phyloP scores from a whole-genome alignment of 2,113 vertebrate genomes.

The Oncorhynchus keta region DNA sequence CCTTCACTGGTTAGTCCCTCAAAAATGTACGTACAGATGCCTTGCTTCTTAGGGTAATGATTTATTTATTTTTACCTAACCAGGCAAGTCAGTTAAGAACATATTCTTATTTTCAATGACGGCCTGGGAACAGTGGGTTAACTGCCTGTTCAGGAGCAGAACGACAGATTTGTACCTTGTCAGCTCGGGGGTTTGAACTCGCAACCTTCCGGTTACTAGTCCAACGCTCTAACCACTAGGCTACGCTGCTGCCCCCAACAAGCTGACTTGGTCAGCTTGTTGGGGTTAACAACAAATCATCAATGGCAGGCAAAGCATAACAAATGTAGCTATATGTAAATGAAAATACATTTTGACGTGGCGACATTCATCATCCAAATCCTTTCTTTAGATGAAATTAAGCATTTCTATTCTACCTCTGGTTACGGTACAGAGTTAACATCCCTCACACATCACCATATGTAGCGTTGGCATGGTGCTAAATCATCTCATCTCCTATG shows the following conservation, averaged over 20 bases:
- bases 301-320: slow-evolving; percentile 23
- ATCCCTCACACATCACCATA: slow-evolving; percentile 38
- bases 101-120: too few relatives aligned
- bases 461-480: slow-evolving; percentile 42
- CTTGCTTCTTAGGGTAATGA: slow-evolving; percentile 6
- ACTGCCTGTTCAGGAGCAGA: too few relatives aligned
- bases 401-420: slow-evolving; percentile 3
- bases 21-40: background rate
- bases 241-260: too few relatives aligned
- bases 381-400: slow-evolving; percentile 5
- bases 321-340: slow-evolving; percentile 27
- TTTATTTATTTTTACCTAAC: too few relatives aligned
- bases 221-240: too few relatives aligned
- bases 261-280: slow-evolving; percentile 19
- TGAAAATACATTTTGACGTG: slow-evolving; percentile 15
- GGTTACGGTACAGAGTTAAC: slow-evolving; percentile 12
- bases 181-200: too few relatives aligned
- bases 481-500: slow-evolving; percentile 67
- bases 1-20: background rate
- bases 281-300: slow-evolving; percentile 24
- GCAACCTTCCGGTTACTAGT: too few relatives aligned
- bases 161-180: too few relatives aligned
- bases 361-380: slow-evolving; percentile 37
- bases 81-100: too few relatives aligned
- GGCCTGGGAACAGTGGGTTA: too few relatives aligned